Conservation (phyloP, 92 coral and sea anemone genomes). For the Heliopora coerulea region DNA sequence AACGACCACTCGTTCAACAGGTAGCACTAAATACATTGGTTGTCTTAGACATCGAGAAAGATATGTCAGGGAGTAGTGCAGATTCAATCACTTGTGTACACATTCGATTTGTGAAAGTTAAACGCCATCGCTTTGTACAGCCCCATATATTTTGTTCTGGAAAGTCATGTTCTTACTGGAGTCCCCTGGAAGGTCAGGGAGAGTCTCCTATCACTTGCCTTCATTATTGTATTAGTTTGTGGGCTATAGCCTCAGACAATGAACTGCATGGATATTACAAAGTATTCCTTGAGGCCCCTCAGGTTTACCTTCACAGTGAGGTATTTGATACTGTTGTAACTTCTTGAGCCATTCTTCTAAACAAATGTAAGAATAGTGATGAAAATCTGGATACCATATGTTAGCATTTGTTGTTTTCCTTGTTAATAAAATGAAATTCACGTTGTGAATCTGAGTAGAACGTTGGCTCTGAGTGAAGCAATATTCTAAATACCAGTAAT, state of each 20-base stretch:
- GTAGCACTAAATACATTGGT: slow-evolving; percentile 75
- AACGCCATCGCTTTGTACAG: slow-evolving; percentile 58
- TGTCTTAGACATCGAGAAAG: slow-evolving; percentile 58
- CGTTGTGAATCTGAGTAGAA: too few species aligned
- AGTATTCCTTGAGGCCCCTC: slow-evolving; percentile 52
- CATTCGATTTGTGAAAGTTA: slow-evolving; percentile 84
- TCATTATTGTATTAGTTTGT: slow-evolving; percentile 84
- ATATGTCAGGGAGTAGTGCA: not conserved
- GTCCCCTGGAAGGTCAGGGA: slow-evolving; percentile 51
- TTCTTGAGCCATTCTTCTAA: too few species aligned
- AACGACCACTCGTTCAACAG: slow-evolving; percentile 73
- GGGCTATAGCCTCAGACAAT: slow-evolving; percentile 87
- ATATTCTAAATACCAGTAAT: too few species aligned
- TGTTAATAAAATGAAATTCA: too few species aligned
- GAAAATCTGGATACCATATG: too few species aligned
- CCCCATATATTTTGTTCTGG: slow-evolving; percentile 88
- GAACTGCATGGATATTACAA: slow-evolving; percentile 61
- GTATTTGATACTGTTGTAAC: slow-evolving; percentile 1
- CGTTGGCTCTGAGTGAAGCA: too few species aligned
- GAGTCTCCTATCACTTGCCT: slow-evolving; percentile 64
- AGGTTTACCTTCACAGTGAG: slow-evolving; percentile 35
- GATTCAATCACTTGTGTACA: slow-evolving; percentile 63
- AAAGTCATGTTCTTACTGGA: slow-evolving; percentile 86
- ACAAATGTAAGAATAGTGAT: too few species aligned
- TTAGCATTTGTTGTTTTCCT: too few species aligned